phyloP scores from a whole-genome alignment of 2,888 invertebrate genomes.

The Rhopalosiphum nymphaeae region DNA sequence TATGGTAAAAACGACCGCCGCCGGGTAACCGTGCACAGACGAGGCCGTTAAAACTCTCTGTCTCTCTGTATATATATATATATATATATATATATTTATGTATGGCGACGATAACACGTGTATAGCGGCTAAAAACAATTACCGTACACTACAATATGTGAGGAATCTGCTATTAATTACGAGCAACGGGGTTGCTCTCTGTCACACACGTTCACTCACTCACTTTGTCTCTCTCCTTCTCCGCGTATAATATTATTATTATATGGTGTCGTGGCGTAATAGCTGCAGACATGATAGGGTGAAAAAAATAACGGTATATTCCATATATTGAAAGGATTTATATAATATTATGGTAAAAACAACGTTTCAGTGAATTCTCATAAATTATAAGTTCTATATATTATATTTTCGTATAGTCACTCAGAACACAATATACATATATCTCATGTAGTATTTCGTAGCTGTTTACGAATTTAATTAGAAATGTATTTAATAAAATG shows the following conservation, averaged over 20 bases:
- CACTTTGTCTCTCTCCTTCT: neutral
- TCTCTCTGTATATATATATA: too few relatives aligned
- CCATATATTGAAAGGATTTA: neutral
- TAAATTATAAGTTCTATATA: conserved; percentile 2
- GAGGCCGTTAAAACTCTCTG: conserved; percentile 31
- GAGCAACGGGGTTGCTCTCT: neutral
- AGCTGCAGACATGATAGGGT: neutral
- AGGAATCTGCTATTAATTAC: conserved; percentile 54
- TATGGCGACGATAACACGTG: conserved; percentile 43
- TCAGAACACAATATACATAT: neutral
- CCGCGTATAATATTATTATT: neutral
- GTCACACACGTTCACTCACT: neutral
- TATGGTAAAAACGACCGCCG: conserved; percentile 49
- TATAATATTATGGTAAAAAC: neutral
- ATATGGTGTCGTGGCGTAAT: neutral
- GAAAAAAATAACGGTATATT: neutral
- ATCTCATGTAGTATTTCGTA: neutral
- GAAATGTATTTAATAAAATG: neutral
- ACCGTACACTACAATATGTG: conserved; percentile 46
- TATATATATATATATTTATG: neutral
- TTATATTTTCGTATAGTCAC: neutral
- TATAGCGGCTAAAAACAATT: conserved; percentile 53
- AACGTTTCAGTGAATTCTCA: neutral
- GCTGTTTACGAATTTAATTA: neutral
- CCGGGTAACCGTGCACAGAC: neutral